Evolutionary conservation across 2,113 vertebrate genomes (phyloP).

Genomic region (Nipponia nippon): DNA sequence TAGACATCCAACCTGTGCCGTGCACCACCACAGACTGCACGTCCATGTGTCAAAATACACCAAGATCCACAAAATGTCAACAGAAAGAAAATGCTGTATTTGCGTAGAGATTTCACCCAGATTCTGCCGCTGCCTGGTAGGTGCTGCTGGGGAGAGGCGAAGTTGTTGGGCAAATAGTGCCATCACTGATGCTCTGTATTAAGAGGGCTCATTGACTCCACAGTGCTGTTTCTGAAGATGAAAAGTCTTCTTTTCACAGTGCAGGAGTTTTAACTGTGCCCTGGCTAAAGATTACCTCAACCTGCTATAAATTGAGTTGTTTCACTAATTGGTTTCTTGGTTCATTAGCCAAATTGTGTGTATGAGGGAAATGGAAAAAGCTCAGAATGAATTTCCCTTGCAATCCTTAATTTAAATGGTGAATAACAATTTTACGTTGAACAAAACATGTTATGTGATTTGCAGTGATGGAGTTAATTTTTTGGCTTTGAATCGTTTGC

Average conservation of each 20-base stretch:
- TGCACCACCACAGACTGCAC: not conserved
- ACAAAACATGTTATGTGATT: not conserved
- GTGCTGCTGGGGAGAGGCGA: not conserved
- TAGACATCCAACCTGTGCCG: fast-evolving
- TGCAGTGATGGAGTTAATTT: not conserved
- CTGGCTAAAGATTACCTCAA: slow-evolving; percentile 46
- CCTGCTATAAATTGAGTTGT: slow-evolving; percentile 37
- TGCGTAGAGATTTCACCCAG: not conserved
- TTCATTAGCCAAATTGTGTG: slow-evolving; percentile 41
- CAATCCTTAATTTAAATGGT: slow-evolving; percentile 22
- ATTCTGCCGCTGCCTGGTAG: not conserved
- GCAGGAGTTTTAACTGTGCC: slow-evolving; percentile 24
- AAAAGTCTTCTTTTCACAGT: slow-evolving; percentile 3
- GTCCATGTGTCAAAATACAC: not conserved
- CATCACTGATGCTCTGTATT: not conserved
- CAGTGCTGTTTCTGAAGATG: not conserved
- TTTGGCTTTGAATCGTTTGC: not conserved
- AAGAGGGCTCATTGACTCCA: slow-evolving; percentile 3
- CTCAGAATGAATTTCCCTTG: not conserved
- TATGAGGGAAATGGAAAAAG: slow-evolving; percentile 10
- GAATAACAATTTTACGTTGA: not conserved
- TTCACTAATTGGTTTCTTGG: slow-evolving; percentile 57
- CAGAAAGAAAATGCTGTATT: not conserved
- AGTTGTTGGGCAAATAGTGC: not conserved
- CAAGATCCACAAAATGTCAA: not conserved